Base-by-base conservation (phyloP, 2,888 invertebrate species). In the Lithophane ornitopus region DNA sequence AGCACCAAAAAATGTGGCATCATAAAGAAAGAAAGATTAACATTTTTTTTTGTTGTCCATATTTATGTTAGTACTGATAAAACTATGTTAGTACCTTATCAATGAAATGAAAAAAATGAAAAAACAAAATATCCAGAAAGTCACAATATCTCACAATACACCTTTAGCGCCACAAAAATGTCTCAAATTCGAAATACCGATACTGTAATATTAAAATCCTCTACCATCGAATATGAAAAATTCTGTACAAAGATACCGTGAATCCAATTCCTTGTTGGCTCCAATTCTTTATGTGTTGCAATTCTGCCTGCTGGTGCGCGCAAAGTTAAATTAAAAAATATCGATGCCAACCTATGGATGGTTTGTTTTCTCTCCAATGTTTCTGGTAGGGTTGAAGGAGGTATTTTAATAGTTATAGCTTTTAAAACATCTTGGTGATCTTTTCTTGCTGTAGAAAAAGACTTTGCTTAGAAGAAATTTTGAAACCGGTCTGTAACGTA, bases 261-360 rank as follows among this genome's bases (percentile, higher is more conserved):
- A 83, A 84, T 83, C 58, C 87, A 86, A 86, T 86, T 84, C 74
- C 68, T 80, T 73, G 76, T 86, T 84, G 87, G 72, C 72, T 75
- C 61, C 87, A 74, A 86, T 85, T 76, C 85, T 85, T 86, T 85
- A 86, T 82, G 82, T 77, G 81, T 77, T 78, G 81, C 85, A 81
- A 87, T 87, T 66, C 78, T 39, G 72, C 74, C 72, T 75, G 70
- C 70, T 46, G 74, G 79, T 44, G 76, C 75, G 77, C 76, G 69
- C 52, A 76, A 81, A 87, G 85, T 80, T 85, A 87, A 85, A 87
- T 87, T 85, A 85, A 85, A 85, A 84, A 85, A 84, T 81, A 56
- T 81, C 81, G 61, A 78, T 82, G 67, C 34, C 61, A 58, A 72
- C 49, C 49, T 80, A 46, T 14, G 49, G 39, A n/a, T 46, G 61